Evolutionary conservation across 2,113 vertebrate species (phyloP).

Genomic region (Pelusios castaneus): DNA sequence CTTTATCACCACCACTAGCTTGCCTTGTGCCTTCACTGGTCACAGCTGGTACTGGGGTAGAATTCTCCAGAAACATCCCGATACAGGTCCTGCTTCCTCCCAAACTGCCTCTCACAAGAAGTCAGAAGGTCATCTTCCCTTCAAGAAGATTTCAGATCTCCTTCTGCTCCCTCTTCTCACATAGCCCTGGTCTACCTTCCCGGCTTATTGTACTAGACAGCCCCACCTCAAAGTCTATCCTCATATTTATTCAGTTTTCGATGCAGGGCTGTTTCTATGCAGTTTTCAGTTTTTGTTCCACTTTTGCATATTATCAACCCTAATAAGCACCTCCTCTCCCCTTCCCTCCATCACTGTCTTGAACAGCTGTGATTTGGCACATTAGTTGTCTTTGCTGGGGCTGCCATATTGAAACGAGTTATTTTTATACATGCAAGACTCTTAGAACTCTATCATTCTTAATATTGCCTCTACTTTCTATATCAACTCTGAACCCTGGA

Average conservation of each 20-base stretch:
- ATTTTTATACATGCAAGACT: neutral
- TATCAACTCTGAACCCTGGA: neutral
- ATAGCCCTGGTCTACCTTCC: neutral
- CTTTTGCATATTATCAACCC: neutral
- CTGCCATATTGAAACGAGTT: neutral
- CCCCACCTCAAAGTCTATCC: neutral
- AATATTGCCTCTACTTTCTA: neutral
- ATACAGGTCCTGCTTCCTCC: neutral
- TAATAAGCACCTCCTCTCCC: neutral
- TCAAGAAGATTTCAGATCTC: neutral
- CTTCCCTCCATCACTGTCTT: neutral
- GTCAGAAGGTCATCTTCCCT: neutral
- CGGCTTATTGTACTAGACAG: neutral
- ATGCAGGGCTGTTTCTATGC: neutral
- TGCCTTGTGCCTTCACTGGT: fast-evolving
- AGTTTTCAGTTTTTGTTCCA: neutral
- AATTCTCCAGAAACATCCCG: neutral
- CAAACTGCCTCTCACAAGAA: neutral
- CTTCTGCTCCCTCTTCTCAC: neutral
- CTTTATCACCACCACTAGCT: neutral
- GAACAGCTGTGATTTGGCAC: neutral
- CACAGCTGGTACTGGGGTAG: fast-evolving
- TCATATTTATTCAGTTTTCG: neutral
- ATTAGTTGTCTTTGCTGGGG: neutral
- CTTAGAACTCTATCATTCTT: neutral